phyloP scores from a whole-genome alignment of 2,113 vertebrate genomes.

The rabbit (Oryctolagus cuniculus) region DNA sequence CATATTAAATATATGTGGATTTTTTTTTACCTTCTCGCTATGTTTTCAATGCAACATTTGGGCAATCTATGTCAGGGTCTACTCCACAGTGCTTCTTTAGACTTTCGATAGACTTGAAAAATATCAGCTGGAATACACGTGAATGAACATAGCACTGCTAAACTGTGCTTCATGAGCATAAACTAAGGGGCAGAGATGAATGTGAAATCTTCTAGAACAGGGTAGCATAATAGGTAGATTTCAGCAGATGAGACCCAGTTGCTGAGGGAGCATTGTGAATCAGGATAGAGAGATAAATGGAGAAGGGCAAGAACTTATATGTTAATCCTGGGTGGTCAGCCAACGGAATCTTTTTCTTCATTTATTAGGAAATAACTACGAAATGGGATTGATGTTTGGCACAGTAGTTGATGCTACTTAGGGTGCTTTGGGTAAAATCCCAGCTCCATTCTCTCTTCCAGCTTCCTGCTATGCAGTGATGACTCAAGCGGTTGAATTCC shows the following conservation, averaged over 20 bases:
- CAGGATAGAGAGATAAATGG: not conserved
- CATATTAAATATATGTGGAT: not conserved
- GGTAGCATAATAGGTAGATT: not conserved
- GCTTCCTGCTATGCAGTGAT: too few relatives aligned
- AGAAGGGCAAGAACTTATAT: not conserved
- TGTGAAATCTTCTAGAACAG: not conserved
- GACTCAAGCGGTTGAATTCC: too few relatives aligned
- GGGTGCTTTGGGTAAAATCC: too few relatives aligned
- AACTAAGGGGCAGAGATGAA: not conserved
- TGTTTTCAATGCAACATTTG: not conserved
- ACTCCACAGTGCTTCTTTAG: not conserved
- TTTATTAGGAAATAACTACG: not conserved
- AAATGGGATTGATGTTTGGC: not conserved
- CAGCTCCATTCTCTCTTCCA: too few relatives aligned
- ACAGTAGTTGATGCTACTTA: too few relatives aligned
- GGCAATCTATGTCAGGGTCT: not conserved
- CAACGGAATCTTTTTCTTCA: not conserved
- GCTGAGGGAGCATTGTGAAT: not conserved
- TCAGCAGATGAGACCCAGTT: not conserved
- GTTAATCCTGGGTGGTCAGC: not conserved
- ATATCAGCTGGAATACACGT: not conserved
- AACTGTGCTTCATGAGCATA: not conserved
- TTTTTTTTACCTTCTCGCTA: not conserved
- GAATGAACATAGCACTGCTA: not conserved
- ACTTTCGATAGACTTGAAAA: constrained; percentile 13